Evolutionary conservation across 1,140 invertebrate genomes (phyloP), one percentile per base, ranked within the genome.

Genomic region (Pseudoatta argentina): DNA sequence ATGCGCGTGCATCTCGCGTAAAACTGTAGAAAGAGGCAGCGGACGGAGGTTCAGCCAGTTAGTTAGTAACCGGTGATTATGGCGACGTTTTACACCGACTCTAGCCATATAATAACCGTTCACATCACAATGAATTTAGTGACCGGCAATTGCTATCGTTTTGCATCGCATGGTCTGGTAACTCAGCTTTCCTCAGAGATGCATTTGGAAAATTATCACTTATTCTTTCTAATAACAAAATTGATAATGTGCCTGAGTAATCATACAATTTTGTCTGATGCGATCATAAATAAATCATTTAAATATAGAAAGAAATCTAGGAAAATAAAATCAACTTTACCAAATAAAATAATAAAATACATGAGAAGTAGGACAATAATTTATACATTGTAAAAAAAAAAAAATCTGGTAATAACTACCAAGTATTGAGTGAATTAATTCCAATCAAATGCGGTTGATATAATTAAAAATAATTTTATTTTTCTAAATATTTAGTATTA

Each of bases 31-130:
- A 85, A 81, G 39, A 30, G 21, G 8, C 30, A 14, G 72, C 75
- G 34, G 24, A 18, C 73, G 78, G 78, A 64, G 86, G 67, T 87
- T 63, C 86, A 83, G 90, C 91, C 91, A 90, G 93, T 94, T 94
- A 94, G 94, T 93, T 94, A 94, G 93, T 90, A 89, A 94, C 94
- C 93, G 90, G 91, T 94, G 85, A 94, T 94, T 94, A 94, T 87
- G 82, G 71, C 79, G 91, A 93, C 92, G 91, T 93, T 94, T 94
- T 94, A 94, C 93, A 91, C 90, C 88, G 93, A 76, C 91, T 94
- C 93, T 94, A 94, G 92, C 91, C 92, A 93, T 92, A 93, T 93
- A 93, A 93, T 94, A 93, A 93, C 91, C 92, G 90, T 92, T 87
- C 89, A 90, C 91, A 92, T 93, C 89, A 91, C 89, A 91, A 92